These are phyloP conservation scores for Tautogolabrus adspersus DNA, from an alignment of 2,113 vertebrate species.

Conservation along the genomic window DNA sequence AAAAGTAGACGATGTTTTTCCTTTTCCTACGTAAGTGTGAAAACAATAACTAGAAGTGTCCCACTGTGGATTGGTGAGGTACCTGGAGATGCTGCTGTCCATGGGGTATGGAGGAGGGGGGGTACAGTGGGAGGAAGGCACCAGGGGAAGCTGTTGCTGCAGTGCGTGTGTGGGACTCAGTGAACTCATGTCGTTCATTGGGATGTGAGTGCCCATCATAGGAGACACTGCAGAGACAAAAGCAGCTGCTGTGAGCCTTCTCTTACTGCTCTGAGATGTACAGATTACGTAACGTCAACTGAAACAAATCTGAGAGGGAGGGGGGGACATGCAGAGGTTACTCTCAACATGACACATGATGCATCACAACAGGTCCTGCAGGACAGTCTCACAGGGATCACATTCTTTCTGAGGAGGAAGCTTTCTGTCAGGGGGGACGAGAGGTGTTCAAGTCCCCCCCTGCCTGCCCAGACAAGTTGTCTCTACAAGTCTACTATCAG, in stretches of 20 bases:
- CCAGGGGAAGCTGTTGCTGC: conserved; percentile 94
- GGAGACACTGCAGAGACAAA: conserved; percentile 89
- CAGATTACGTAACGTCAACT: conserved; percentile 22
- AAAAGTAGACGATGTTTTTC: no score
- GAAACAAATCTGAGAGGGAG: conserved; percentile 10
- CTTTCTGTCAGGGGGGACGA: conserved; percentile 34
- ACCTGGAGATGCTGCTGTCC: conserved; percentile 99
- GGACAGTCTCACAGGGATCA: conserved; percentile 71
- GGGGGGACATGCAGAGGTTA: conserved; percentile 39
- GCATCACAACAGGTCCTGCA: conserved; percentile 58
- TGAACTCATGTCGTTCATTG: conserved; percentile 97
- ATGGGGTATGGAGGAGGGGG: conserved; percentile 98
- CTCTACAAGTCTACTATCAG: conserved; percentile 21
- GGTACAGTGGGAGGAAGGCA: conserved; percentile 97
- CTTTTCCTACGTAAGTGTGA: neutral
- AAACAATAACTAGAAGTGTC: conserved; percentile 24
- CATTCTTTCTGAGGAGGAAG: conserved; percentile 58
- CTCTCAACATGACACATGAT: conserved; percentile 58
- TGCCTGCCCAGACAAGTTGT: conserved; percentile 64
- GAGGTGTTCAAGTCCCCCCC: conserved; percentile 44
- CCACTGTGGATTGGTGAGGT: conserved; percentile 63
- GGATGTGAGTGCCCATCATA: conserved; percentile 97
- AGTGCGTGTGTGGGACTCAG: conserved; percentile 95
- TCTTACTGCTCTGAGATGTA: conserved; percentile 23
- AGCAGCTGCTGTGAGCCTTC: conserved; percentile 77